Evolutionary conservation across 2,888 invertebrate species (phyloP).

Genomic region (Anthrax anthrax): DNA sequence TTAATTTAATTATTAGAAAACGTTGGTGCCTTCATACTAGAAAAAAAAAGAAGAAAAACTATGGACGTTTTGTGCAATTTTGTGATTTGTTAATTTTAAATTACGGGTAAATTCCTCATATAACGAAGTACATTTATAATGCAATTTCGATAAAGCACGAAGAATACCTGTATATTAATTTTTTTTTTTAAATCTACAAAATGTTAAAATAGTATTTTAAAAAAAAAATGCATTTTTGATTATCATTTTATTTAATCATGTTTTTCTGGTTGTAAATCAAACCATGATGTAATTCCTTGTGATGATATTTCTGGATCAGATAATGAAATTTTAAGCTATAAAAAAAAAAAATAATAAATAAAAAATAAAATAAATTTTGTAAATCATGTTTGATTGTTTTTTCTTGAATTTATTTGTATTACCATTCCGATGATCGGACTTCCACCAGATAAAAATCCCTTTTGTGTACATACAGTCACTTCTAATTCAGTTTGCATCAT

Average conservation of each 20-base stretch:
- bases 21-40: too few relatives aligned
- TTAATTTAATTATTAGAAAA: too few relatives aligned
- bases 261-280: slow-evolving; percentile 30
- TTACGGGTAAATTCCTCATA: too few relatives aligned
- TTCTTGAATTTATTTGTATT: slow-evolving; percentile 10
- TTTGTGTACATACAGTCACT: slow-evolving; percentile 77
- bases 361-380: neutral
- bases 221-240: too few relatives aligned
- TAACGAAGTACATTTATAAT: too few relatives aligned
- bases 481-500: slow-evolving; percentile 62
- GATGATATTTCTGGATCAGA: slow-evolving; percentile 26
- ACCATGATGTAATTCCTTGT: slow-evolving; percentile 28
- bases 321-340: slow-evolving; percentile 24
- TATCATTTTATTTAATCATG: slow-evolving; percentile 58
- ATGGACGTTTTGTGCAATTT: too few relatives aligned
- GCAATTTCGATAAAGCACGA: too few relatives aligned
- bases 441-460: slow-evolving; percentile 64
- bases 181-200: too few relatives aligned
- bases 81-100: too few relatives aligned
- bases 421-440: slow-evolving; percentile 75
- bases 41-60: too few relatives aligned
- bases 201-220: too few relatives aligned
- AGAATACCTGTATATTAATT: too few relatives aligned
- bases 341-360: slow-evolving; percentile 13
- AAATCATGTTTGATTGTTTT: neutral